Percentiles rank a stretch among this genome's conserved stretches.
phyloP scores from a whole-genome alignment of 2,113 vertebrate species.

The Grammomys dolichurus region DNA sequence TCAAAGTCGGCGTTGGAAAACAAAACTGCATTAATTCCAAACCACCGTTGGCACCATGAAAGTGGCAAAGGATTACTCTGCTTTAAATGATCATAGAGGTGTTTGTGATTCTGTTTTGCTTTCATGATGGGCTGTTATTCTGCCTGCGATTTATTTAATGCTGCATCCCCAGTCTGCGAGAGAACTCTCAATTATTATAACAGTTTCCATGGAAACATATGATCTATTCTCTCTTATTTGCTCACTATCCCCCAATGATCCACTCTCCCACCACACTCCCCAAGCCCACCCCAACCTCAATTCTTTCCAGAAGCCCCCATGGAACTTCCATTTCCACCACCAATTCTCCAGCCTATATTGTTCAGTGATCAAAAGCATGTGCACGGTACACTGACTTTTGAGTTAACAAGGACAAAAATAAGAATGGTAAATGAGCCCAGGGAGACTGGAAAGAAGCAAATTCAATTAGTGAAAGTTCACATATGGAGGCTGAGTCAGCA shows the following conservation, averaged over 20 bases:
- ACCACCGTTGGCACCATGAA: not conserved
- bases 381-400: not conserved
- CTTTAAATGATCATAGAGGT: conserved; percentile 12
- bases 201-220: conserved; percentile 72
- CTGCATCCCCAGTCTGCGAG: conserved; percentile 37
- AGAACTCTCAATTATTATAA: conserved; percentile 72
- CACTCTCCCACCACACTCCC: not conserved
- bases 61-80: not conserved
- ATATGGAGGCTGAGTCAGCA: not conserved
- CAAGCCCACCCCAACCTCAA: not conserved
- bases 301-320: not conserved
- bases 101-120: conserved; percentile 36
- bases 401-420: conserved; percentile 39
- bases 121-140: conserved; percentile 8
- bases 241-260: conserved; percentile 37
- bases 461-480: not conserved
- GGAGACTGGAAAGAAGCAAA: not conserved
- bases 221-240: conserved; percentile 54
- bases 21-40: conserved; percentile 20
- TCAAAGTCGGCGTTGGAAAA: not conserved
- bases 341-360: not conserved
- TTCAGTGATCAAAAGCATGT: not conserved
- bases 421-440: conserved; percentile 3
- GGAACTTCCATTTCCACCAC: not conserved
- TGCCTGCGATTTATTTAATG: conserved; percentile 56